Conservation (phyloP, 2,113 vertebrate genomes). For the Phalacrocorax carbo region DNA sequence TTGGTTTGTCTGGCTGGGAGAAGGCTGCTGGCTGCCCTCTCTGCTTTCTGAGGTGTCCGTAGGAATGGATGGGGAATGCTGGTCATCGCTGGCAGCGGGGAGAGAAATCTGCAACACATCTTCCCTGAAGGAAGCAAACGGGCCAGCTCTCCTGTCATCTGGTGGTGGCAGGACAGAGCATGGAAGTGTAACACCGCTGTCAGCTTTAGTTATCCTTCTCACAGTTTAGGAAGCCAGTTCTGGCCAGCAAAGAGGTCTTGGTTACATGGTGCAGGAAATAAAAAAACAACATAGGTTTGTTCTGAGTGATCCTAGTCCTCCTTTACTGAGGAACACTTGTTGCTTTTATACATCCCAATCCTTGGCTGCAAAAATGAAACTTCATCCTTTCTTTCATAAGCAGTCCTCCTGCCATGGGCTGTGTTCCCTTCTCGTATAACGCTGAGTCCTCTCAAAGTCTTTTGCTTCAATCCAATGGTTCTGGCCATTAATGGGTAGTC, state of each 20-base stretch:
- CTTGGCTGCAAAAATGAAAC: background rate
- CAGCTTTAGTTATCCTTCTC: background rate
- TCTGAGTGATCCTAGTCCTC: background rate
- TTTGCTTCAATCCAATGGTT: background rate
- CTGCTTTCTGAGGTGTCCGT: background rate
- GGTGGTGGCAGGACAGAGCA: background rate
- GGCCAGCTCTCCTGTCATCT: background rate
- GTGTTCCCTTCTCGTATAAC: background rate
- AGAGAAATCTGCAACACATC: background rate
- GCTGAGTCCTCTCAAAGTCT: background rate
- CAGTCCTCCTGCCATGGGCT: background rate
- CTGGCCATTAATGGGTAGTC: background rate
- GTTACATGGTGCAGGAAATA: background rate
- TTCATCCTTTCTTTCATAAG: background rate
- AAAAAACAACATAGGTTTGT: background rate
- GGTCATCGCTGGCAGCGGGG: background rate
- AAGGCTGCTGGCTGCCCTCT: background rate
- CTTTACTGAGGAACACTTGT: background rate
- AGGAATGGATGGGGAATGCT: background rate
- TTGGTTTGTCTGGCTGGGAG: background rate
- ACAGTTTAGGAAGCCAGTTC: background rate
- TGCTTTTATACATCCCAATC: background rate
- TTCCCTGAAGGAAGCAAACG: background rate
- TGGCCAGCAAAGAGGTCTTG: background rate
- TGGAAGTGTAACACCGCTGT: rapidly evolving